Evolutionary conservation across 2,888 invertebrate genomes (phyloP), one percentile per base, ranked within the genome.

Genomic region (Orthonychiurus folsomi): DNA sequence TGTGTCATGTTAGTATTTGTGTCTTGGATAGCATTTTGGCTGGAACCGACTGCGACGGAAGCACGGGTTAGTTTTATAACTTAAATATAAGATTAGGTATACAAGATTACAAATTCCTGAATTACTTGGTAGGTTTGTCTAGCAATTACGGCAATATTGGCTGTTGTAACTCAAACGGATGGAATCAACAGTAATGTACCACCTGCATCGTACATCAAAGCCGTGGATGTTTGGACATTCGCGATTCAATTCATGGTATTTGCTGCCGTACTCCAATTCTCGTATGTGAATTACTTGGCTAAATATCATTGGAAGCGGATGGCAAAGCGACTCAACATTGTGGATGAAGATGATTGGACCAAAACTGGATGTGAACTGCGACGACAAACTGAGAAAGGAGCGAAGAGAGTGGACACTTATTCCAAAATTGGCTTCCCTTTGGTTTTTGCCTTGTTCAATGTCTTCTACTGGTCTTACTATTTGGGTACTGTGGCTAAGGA

Each of bases 151-250:
- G 80, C 80, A 1, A 74, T 80, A 47, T 75, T 80, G 26, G 80
- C 80, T 50, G 80, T 80, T 78, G 80, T 80, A 23, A 80, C 79
- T 2, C 77, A 77, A 67, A 76, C 76, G 23, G 76, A 78, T 2
- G 78, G 78, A 62, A 79, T 80, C 69, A 80, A 79, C 70, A 75
- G 77, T 27, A 76, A 76, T 23, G 72, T 77, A 2, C 81, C 81
- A 1, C 79, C 81, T 1, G 81, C 81, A 47, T 79, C 80, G 50
- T 82, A 82, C 73, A 80, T 81, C 0, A 81, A 81, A 68, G 79
- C 79, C 12, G 77, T 79, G 27, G 78, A 79, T 69, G 76, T 80
- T 3, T 79, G 78, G 78, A 78, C 78, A 67, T 77, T 64, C 1
- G 60, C 53, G 21, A 68, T 67, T 52, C 54, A 64, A 50, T 2